Evolutionary conservation across 2,888 invertebrate genomes (phyloP).

Genomic region (Himalopsyche anomala): DNA sequence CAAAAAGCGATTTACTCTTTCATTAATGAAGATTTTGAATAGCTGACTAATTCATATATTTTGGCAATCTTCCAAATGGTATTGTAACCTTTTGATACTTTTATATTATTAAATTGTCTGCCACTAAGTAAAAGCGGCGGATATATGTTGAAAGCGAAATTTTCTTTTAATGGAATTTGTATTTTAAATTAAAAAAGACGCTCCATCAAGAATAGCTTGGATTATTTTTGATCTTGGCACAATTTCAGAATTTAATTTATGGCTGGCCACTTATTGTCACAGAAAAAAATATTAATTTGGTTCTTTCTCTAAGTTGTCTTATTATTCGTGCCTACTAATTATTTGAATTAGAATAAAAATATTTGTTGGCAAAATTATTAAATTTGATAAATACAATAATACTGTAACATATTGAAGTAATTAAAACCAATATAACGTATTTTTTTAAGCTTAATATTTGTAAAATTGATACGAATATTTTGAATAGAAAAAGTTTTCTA

Average conservation of each 20-base stretch:
- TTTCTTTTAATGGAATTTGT: slow-evolving; percentile 23
- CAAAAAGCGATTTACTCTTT: background rate
- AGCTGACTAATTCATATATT: background rate
- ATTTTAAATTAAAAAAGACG: slow-evolving; percentile 28
- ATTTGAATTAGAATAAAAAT: background rate
- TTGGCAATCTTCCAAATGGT: slow-evolving; percentile 18
- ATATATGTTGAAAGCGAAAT: background rate
- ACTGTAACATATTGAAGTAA: too few relatives aligned
- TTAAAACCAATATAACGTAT: too few relatives aligned
- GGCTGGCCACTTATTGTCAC: slow-evolving; percentile 25
- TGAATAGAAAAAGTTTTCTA: too few relatives aligned
- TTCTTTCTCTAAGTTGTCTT: background rate
- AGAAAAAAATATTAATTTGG: background rate
- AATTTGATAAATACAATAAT: too few relatives aligned
- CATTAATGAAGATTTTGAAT: background rate
- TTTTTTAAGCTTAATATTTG: too few relatives aligned
- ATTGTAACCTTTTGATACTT: slow-evolving; percentile 30
- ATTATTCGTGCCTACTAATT: background rate
- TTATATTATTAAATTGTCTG: slow-evolving; percentile 13
- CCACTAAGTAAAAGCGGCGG: background rate
- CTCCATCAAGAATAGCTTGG: slow-evolving; percentile 26
- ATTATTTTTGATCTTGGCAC: slow-evolving; percentile 24
- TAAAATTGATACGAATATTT: too few relatives aligned
- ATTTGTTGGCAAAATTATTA: too few relatives aligned
- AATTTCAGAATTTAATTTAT: slow-evolving; percentile 37